Evolutionary conservation across 2,888 invertebrate species (phyloP), one percentile per base, ranked within the genome.

Genomic region (Lasioglossum villosulum): DNA sequence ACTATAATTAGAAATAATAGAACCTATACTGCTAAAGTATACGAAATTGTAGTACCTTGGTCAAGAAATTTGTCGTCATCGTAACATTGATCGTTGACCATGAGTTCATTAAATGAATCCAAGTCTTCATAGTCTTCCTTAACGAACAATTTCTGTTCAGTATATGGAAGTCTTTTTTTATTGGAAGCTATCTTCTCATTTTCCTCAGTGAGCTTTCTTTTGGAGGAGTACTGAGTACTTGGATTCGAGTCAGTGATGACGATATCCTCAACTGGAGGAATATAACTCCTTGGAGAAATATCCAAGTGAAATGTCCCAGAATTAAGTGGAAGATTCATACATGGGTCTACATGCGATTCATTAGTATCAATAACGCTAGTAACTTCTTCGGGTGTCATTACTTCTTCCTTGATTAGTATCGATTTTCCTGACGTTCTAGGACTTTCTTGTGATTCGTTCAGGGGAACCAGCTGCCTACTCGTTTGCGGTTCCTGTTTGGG

Each of bases 141-240:
- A 23, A 79, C 66, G 12, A 78, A 89, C 27, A 74, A 23, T 34
- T 75, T 80, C 37, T 78, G 87, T 19, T 88, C 78, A 16, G 82
- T 19, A n/a, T 88, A 89, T 2, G 88, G 68, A 10, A 59, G 76
- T 14, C 86, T 86, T 63, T 80, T 90, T 2, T 89, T 90, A 42
- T 45, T 86, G 10, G 78, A 78, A 56, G 63, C 39, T 27, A 71
- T 30, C 34, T 70, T 37, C 5, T 83, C 34, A 34, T 86, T 70
- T 23, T 90, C 90, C 10, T 90, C 88, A 16, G 77, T 89, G 52
- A 78, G 86, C 78, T 83, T 86, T 45, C 91, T 89, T 34, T 91
- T 91, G 39, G 87, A 73, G 4, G 79, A 12, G 30, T 83, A 78
- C 12, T 74, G 89, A n/a, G 48, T 52, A 52, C 63, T 56, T 10